Conservation (phyloP, 2,113 vertebrate genomes). For the Dasyurus viverrinus region DNA sequence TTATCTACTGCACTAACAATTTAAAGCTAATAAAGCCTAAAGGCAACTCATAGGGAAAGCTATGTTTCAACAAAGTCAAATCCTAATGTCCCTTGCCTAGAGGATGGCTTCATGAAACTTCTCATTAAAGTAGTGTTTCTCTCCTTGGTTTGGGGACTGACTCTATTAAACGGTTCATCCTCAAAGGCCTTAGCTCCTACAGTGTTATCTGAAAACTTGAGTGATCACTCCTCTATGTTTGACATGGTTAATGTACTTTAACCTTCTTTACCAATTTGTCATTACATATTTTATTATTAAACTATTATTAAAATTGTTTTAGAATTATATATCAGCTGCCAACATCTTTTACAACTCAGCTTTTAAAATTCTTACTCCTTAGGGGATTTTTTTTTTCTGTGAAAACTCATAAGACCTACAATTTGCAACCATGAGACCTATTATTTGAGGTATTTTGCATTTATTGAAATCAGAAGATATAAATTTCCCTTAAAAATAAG, state of each 20-base stretch:
- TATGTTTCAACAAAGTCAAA: not conserved
- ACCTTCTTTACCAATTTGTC: slow-evolving; percentile 38
- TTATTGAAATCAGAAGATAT: slow-evolving; percentile 29
- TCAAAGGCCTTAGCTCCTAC: not conserved
- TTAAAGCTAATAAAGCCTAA: not conserved
- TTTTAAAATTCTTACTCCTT: not conserved
- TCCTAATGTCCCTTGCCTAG: not conserved
- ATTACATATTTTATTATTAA: not conserved
- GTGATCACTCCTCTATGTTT: too few species aligned
- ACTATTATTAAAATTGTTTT: slow-evolving; percentile 14
- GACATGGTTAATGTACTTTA: not conserved
- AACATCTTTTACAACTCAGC: slow-evolving; percentile 18
- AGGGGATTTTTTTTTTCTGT: not conserved
- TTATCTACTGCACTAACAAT: not conserved
- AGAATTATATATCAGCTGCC: slow-evolving; percentile 40
- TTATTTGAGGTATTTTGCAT: slow-evolving; percentile 7
- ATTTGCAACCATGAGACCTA: not conserved
- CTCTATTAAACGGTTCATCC: not conserved
- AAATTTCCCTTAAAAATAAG: slow-evolving; percentile 25
- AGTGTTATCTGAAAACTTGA: not conserved
- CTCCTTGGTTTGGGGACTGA: not conserved
- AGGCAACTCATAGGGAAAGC: not conserved
- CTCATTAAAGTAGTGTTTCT: not conserved
- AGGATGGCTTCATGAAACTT: not conserved
- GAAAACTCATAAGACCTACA: not conserved